These are phyloP conservation scores for Colossoma macropomum DNA, from an alignment of 2,113 vertebrate genomes.

Conservation along the genomic window DNA sequence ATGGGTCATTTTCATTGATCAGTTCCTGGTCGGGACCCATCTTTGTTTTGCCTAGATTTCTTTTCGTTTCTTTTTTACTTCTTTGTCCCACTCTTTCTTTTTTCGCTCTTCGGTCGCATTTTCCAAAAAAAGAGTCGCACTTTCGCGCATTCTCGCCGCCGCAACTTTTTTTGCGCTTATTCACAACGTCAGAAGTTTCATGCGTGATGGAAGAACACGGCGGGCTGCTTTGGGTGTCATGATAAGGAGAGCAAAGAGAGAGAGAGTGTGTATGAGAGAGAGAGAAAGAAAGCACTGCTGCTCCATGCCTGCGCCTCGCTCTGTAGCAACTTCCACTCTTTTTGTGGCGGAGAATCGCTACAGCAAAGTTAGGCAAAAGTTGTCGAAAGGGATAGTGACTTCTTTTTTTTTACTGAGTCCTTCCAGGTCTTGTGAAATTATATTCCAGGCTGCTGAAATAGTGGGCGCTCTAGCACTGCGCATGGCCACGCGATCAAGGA, in stretches of 20 bases:
- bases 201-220: conserved; percentile 75
- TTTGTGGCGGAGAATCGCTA: conserved; percentile 61
- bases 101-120: not conserved
- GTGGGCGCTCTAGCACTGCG: conserved; percentile 94
- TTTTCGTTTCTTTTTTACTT: not conserved
- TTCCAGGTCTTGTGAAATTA: conserved; percentile 87
- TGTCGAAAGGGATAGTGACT: conserved; percentile 86
- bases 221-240: conserved; percentile 64
- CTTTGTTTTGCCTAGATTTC: conserved; percentile 62
- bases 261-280: not conserved
- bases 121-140: not conserved
- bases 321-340: conserved; percentile 55
- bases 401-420: conserved; percentile 78
- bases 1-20: conserved; percentile 79
- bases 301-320: conserved; percentile 59
- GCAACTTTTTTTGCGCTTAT: conserved; percentile 44
- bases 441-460: conserved; percentile 90
- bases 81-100: not conserved
- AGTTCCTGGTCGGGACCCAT: conserved; percentile 68
- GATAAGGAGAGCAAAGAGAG: conserved; percentile 33
- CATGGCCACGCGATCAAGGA: conserved; percentile 66
- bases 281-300: conserved; percentile 45
- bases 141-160: not conserved
- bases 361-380: conserved; percentile 86
- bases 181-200: conserved; percentile 74